Evolutionary conservation across 2,113 vertebrate genomes (phyloP).

Genomic region (Chaetorhynchus papuensis): DNA sequence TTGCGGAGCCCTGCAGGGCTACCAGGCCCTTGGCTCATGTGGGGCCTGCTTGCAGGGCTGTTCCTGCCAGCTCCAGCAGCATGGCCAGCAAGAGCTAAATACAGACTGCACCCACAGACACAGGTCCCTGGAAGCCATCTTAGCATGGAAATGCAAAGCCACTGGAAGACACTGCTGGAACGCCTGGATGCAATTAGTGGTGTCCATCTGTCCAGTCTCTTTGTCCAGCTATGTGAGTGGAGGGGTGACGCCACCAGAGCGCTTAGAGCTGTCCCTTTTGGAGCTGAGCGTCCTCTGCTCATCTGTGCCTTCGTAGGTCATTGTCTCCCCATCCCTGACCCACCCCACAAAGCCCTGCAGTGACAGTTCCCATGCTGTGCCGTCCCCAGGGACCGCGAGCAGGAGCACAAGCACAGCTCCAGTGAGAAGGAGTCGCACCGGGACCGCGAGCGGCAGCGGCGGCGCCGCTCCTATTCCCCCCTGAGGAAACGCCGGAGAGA

Average conservation of each 20-base stretch:
- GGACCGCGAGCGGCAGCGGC: slow-evolving; percentile 66
- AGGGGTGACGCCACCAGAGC: not conserved
- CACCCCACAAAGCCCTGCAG: not conserved
- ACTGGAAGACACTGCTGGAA: not conserved
- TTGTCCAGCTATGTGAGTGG: not conserved
- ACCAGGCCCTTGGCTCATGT: not conserved
- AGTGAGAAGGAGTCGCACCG: slow-evolving; percentile 73
- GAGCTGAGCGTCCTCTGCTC: not conserved
- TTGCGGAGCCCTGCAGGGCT: not conserved
- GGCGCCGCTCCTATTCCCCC: slow-evolving; percentile 85
- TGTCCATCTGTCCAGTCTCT: not conserved
- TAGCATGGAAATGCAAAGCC: not conserved
- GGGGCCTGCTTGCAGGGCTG: not conserved
- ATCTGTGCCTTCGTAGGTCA: not conserved
- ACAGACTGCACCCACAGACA: not conserved
- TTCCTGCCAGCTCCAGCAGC: not conserved
- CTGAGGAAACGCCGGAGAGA: slow-evolving; percentile 93
- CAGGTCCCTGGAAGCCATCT: not conserved
- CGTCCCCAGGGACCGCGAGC: slow-evolving; percentile 66
- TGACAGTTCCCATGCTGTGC: not conserved
- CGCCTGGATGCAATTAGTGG: too few relatives aligned
- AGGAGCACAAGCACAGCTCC: slow-evolving; percentile 72
- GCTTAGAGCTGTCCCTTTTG: not conserved
- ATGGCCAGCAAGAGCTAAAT: not conserved
- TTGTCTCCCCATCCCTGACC: not conserved